Evolutionary conservation across 2,113 vertebrate genomes (phyloP), one percentile per base, ranked within the genome.

Genomic region (Antechinus flavipes): DNA sequence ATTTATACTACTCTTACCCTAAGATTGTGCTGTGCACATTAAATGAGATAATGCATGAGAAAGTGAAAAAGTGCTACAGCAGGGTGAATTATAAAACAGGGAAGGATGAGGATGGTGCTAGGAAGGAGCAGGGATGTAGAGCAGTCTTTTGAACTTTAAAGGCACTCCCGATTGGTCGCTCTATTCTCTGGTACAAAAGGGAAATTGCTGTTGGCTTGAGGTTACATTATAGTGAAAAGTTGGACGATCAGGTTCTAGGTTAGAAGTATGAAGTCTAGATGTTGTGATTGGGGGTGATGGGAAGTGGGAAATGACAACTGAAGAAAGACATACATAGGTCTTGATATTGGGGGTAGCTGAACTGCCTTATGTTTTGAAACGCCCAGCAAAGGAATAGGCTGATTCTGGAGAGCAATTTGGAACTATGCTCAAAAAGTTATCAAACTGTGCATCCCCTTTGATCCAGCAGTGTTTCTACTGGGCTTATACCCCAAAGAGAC

Each of bases 131-230:
- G 61, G 30, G 61, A 35, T 68, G 30, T 12, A 35, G 30, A 35
- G 30, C 5, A 14, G 11, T 35, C 12, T 68, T 68, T 16, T 68
- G 30, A 68, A 68, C 12, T 68, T 68, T 12, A 16, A 61, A 14
- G 61, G 30, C 12, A 16, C 30, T 68, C 11, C 58, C 35, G 14
- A 68, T 68, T 35, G 30, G 30, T 68, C 10, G 4, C 30, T 30
- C 61, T 35, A 14, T 16, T 30, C 35, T 68, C 61, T 35, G 35
- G 12, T 27, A 35, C 27, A 12, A 68, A 54, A 8, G 0, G 10
- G 0, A 1, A 0, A 10, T 14, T 26, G 56, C 0, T 90, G 55
- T 14, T 2, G 52, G 54, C 8, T n/a, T 49, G 42, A 0, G 4
- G 23, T 9, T 50, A 53, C 54, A 10, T 11, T 10, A 46, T 42